phyloP scores from a whole-genome alignment of 37 sponge, comb jelly and placozoan genomes.

The Hormiphora californensis region DNA sequence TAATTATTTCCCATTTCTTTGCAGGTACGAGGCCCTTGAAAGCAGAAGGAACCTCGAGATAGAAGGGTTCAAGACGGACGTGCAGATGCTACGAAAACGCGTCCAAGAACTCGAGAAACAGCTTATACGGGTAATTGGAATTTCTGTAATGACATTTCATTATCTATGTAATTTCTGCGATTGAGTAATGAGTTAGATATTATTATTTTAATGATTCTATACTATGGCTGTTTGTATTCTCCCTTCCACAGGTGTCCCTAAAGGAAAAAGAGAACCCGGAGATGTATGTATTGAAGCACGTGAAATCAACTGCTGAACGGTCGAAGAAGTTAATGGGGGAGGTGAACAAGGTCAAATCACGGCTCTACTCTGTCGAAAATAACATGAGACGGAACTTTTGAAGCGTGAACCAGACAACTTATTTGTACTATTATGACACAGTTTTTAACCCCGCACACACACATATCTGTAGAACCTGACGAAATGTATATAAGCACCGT shows the following conservation, averaged over 20 bases:
- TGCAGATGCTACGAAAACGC: slow-evolving; percentile 75
- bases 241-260: slow-evolving; percentile 65
- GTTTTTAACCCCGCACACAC: too few relatives aligned
- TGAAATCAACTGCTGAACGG: slow-evolving; percentile 75
- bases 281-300: slow-evolving; percentile 71
- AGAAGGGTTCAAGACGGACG: slow-evolving; percentile 97
- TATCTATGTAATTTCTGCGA: background rate
- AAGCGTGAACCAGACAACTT: too few relatives aligned
- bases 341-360: slow-evolving; percentile 79
- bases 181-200: too few relatives aligned
- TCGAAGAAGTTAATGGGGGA: slow-evolving; percentile 88
- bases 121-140: slow-evolving; percentile 74
- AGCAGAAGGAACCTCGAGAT: slow-evolving; percentile 81
- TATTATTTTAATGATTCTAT: too few relatives aligned
- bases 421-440: too few relatives aligned
- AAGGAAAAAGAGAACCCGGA: slow-evolving; percentile 77
- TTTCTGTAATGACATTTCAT: background rate
- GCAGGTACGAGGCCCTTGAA: slow-evolving; percentile 75
- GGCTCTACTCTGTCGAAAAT: slow-evolving; percentile 85
- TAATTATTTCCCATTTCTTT: background rate
- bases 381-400: slow-evolving; percentile 59
- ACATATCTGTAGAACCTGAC: too few relatives aligned
- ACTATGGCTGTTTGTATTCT: background rate
- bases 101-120: slow-evolving; percentile 91
- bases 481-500: too few relatives aligned